Conservation (phyloP, 2,113 vertebrate species). For the Saccopteryx leptura region DNA sequence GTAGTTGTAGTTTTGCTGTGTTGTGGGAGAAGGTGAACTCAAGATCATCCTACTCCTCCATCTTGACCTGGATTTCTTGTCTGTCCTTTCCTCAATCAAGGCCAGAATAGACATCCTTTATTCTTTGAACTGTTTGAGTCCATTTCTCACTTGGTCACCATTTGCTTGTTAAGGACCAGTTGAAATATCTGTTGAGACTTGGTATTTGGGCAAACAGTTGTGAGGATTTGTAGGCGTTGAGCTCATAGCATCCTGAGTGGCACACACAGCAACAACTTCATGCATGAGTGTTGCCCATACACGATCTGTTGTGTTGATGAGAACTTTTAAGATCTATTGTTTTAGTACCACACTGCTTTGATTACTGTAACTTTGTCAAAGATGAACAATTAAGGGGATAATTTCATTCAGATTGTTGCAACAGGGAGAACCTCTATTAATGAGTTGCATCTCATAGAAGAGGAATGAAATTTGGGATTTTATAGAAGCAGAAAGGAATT, state of each 20-base stretch:
- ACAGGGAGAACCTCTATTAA: not conserved
- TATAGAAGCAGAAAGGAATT: not conserved
- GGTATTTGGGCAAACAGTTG: not conserved
- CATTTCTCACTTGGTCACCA: not conserved
- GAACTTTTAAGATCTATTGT: not conserved
- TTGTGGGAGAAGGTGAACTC: not conserved
- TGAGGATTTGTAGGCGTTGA: not conserved
- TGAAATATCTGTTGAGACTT: not conserved
- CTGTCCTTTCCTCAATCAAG: not conserved
- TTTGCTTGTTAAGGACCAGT: not conserved
- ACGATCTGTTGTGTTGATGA: not conserved
- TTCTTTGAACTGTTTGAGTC: not conserved
- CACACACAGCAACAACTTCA: not conserved
- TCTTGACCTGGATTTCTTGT: not conserved
- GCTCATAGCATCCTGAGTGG: not conserved
- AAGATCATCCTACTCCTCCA: not conserved
- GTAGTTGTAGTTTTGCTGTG: not conserved
- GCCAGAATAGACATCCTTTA: not conserved
- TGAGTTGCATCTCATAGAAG: not conserved
- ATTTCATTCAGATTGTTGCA: not conserved
- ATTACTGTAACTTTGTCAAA: slow-evolving; percentile 7
- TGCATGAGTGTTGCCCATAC: not conserved
- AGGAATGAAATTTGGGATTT: not conserved
- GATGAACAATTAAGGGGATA: not conserved
- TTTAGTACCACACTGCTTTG: not conserved